These are phyloP conservation scores for Rhopalosiphum nymphaeae DNA, from an alignment of 2,888 invertebrate species.

Conservation along the genomic window DNA sequence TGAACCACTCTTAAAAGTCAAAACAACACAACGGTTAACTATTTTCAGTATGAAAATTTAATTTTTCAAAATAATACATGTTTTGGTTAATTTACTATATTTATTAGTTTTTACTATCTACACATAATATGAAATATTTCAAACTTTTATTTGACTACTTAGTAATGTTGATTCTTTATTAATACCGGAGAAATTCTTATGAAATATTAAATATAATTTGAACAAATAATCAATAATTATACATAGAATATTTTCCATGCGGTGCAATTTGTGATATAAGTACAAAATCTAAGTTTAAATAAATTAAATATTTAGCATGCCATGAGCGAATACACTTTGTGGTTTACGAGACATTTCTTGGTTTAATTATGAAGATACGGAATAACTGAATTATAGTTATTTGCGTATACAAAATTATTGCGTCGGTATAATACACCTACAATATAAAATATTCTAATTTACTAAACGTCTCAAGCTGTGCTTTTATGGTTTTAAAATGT, in stretches of 20 bases:
- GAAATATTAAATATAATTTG: not conserved
- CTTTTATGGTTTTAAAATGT: not conserved
- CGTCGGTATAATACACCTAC: not conserved
- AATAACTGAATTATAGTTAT: slow-evolving; percentile 30
- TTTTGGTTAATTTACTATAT: not conserved
- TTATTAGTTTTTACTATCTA: not conserved
- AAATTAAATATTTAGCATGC: not conserved
- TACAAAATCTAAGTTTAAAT: not conserved
- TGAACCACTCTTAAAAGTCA: too few relatives aligned
- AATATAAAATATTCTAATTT: not conserved
- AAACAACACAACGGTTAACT: too few relatives aligned
- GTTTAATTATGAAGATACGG: not conserved
- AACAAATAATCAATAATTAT: not conserved
- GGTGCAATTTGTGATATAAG: not conserved
- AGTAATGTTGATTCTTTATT: not conserved
- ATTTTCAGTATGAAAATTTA: not conserved
- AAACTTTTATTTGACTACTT: not conserved
- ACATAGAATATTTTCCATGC: not conserved
- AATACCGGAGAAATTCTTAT: not conserved
- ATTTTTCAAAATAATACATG: not conserved
- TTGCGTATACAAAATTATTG: not conserved
- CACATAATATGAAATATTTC: too few relatives aligned
- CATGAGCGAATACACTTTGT: not conserved
- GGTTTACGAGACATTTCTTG: not conserved
- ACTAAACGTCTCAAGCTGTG: not conserved